These are phyloP conservation scores for Choloepus hoffmanni DNA, from an alignment of 2,113 vertebrate species.

Conservation along the genomic window DNA sequence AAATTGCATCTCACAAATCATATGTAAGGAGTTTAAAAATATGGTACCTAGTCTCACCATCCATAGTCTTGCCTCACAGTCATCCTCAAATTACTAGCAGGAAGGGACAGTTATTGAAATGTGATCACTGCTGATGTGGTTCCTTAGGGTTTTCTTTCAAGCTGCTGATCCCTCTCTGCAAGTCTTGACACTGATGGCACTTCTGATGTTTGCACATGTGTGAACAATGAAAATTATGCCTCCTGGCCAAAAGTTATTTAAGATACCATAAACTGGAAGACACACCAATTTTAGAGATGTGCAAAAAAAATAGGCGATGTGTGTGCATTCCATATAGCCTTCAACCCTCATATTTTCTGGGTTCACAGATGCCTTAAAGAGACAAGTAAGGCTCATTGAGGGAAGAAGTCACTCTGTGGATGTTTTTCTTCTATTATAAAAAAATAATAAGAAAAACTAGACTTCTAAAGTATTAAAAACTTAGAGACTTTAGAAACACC, in stretches of 20 bases:
- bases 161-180: background rate
- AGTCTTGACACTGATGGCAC: background rate
- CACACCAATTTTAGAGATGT: background rate
- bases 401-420: background rate
- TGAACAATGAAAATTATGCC: background rate
- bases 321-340: background rate
- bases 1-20: background rate
- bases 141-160: constrained; percentile 2
- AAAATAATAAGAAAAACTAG: background rate
- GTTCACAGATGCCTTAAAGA: background rate
- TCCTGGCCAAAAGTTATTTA: background rate
- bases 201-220: background rate
- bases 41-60: background rate
- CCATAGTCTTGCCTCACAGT: too few relatives aligned
- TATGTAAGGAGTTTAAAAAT: background rate
- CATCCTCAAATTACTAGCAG: background rate
- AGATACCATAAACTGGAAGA: background rate
- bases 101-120: background rate
- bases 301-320: background rate
- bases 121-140: background rate
- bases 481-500: background rate
- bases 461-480: background rate
- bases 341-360: background rate
- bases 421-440: background rate
- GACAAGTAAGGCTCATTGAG: background rate